Evolutionary conservation across 2,797 vertebrate genomes (phyloP).

Genomic region (Echeneis naucrates): DNA sequence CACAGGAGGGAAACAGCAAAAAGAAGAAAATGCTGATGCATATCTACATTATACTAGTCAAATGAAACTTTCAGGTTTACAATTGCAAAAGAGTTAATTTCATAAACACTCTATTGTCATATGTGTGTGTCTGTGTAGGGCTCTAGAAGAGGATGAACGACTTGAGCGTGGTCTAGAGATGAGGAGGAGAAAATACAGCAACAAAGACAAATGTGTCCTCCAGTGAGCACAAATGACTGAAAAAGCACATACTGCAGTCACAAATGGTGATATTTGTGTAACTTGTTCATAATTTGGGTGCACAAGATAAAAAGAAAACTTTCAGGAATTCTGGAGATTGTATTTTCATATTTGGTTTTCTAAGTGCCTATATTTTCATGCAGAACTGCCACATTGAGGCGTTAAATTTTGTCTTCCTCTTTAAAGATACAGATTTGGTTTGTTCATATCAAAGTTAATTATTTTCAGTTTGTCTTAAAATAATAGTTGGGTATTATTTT

Average conservation of each 20-base stretch:
- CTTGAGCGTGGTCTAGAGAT: conserved; percentile 89
- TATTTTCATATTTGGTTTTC: conserved; percentile 9
- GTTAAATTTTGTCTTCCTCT: conserved; percentile 17
- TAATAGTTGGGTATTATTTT: conserved; percentile 44
- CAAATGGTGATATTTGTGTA: not conserved
- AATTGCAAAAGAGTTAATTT: not conserved
- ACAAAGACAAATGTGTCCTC: conserved; percentile 90
- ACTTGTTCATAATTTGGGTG: not conserved
- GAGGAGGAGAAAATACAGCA: conserved; percentile 88
- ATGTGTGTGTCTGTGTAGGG: conserved; percentile 75
- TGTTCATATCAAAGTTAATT: conserved; percentile 18
- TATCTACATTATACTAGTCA: not conserved
- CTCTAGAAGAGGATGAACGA: conserved; percentile 90
- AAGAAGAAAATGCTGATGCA: not conserved
- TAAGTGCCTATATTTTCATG: conserved; percentile 42
- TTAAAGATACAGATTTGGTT: conserved; percentile 17
- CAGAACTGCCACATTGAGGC: conserved; percentile 14
- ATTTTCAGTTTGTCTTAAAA: conserved; percentile 42
- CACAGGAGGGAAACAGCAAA: not conserved
- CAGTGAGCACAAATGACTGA: conserved; percentile 71
- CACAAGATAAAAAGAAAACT: conserved; percentile 1
- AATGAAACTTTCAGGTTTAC: not conserved
- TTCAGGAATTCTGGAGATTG: not conserved
- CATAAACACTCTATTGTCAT: not conserved
- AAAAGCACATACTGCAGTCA: not conserved